These are phyloP conservation scores for Dorcus parallelipipedus DNA, from an alignment of 2,888 invertebrate species.

Conservation along the genomic window DNA sequence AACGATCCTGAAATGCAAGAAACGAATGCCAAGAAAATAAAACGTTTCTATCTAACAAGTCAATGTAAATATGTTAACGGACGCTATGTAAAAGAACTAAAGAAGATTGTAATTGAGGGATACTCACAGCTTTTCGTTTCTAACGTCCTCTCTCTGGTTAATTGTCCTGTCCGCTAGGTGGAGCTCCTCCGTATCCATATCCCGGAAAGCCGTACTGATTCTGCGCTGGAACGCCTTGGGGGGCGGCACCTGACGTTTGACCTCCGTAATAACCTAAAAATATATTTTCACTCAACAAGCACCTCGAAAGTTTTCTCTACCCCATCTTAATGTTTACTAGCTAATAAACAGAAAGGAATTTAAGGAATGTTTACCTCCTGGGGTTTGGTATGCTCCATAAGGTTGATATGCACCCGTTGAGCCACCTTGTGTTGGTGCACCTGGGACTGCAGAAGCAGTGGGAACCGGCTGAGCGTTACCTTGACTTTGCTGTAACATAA, in stretches of 20 bases:
- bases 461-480: constrained; percentile 27
- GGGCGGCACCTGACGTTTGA: constrained; percentile 38
- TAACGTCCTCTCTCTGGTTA: constrained; percentile 10
- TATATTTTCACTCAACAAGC: not conserved
- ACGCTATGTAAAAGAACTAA: constrained; percentile 4
- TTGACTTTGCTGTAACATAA: constrained; percentile 13
- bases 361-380: constrained; percentile 34
- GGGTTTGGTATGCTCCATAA: constrained; percentile 46
- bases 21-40: constrained; percentile 21
- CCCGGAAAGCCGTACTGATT: constrained; percentile 48
- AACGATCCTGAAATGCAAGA: constrained; percentile 23
- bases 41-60: constrained; percentile 11
- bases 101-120: not conserved
- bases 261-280: constrained; percentile 44
- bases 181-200: constrained; percentile 45
- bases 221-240: constrained; percentile 43
- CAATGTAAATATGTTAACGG: not conserved
- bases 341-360: too few species aligned
- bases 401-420: constrained; percentile 32
- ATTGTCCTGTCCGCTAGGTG: constrained; percentile 23
- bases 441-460: constrained; percentile 29
- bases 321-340: too few species aligned
- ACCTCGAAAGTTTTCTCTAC: too few species aligned
- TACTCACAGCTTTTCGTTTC: not conserved
- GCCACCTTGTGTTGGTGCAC: constrained; percentile 29